These are phyloP conservation scores for Thripadectes ignobilis DNA, from an alignment of 2,797 vertebrate species.

Conservation along the genomic window DNA sequence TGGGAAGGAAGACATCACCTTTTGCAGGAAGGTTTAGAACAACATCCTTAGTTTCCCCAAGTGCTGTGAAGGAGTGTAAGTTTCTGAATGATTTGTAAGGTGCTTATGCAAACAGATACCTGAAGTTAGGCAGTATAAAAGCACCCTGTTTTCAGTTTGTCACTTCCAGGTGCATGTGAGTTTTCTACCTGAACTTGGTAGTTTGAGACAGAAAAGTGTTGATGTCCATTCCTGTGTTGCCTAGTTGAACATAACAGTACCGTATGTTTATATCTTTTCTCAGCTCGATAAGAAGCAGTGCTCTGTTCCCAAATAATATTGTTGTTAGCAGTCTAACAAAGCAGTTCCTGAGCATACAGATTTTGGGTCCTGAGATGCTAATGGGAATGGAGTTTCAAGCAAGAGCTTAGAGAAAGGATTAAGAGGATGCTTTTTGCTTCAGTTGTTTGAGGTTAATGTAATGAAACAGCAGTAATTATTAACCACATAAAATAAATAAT, in stretches of 20 bases:
- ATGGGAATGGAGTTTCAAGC: not conserved
- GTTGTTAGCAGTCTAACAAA: not conserved
- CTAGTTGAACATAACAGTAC: not conserved
- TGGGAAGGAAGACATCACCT: not conserved
- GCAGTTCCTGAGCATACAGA: not conserved
- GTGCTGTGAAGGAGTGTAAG: not conserved
- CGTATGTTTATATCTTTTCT: not conserved
- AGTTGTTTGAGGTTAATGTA: not conserved
- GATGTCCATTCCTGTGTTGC: not conserved
- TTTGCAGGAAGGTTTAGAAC: not conserved
- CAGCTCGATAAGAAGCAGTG: not conserved
- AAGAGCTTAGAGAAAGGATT: not conserved
- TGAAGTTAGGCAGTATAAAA: not conserved
- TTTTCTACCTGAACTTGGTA: not conserved
- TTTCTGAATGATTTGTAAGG: not conserved
- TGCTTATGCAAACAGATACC: not conserved
- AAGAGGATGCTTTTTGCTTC: not conserved
- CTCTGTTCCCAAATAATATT: not conserved
- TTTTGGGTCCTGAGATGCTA: not conserved
- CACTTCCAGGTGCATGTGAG: fast-evolving
- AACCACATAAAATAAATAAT: not conserved
- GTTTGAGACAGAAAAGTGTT: not conserved
- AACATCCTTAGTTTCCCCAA: not conserved
- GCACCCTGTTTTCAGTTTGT: not conserved
- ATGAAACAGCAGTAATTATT: not conserved